phyloP scores from a whole-genome alignment of 1,140 invertebrate genomes.

The Hestina assimilis region DNA sequence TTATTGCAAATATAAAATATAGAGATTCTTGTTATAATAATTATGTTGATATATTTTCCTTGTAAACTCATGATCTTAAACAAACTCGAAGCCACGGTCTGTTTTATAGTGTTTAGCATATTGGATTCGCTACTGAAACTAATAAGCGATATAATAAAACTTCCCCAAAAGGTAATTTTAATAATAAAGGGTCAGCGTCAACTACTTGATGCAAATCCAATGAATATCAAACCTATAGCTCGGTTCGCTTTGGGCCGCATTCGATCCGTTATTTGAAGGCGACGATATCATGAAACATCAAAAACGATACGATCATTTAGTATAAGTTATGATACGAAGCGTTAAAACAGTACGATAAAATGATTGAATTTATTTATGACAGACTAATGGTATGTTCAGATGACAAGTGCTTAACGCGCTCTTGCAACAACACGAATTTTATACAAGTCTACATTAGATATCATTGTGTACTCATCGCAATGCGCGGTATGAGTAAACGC shows the following conservation, averaged over 20 bases:
- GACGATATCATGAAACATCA: constrained; percentile 72
- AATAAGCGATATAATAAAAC: constrained; percentile 31
- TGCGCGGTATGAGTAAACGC: too few species aligned
- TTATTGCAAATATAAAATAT: too few species aligned
- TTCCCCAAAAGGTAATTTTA: constrained; percentile 13
- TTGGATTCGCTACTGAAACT: constrained; percentile 39
- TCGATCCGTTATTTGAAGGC: constrained; percentile 54
- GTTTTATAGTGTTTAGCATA: constrained; percentile 15
- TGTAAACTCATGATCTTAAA: constrained; percentile 1
- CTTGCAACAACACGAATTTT: too few species aligned
- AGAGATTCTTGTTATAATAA: too few species aligned
- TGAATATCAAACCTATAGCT: constrained; percentile 75
- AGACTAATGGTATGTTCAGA: too few species aligned
- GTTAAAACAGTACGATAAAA: not conserved
- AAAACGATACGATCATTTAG: constrained; percentile 56
- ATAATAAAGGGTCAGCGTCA: constrained; percentile 20
- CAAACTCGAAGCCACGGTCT: constrained; percentile 3
- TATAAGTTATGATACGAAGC: constrained; percentile 21
- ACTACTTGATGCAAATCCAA: constrained; percentile 69
- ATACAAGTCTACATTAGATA: too few species aligned
- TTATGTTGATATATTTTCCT: too few species aligned
- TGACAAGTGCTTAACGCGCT: too few species aligned
- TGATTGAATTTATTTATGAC: too few species aligned
- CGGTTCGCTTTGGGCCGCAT: constrained; percentile 64
- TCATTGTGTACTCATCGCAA: too few species aligned